Evolutionary conservation across 2,797 vertebrate species (phyloP).

Genomic region (Anguilla anguilla): DNA sequence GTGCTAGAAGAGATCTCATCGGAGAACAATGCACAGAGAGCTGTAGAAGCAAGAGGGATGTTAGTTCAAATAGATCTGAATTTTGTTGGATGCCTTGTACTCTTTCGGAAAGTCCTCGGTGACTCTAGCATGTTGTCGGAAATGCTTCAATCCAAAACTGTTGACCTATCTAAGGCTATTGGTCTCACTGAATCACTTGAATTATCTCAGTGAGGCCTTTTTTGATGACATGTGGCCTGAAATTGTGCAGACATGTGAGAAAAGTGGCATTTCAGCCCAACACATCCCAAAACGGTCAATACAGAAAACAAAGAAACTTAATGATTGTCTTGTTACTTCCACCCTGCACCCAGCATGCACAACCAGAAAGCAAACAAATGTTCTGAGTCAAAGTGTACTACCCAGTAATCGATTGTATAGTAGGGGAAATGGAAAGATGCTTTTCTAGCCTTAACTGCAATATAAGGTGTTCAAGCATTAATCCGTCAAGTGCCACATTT

Average conservation of each 20-base stretch:
- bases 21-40: constrained; percentile 28
- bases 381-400: constrained; percentile 34
- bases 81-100: constrained; percentile 9
- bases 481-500: constrained; percentile 22
- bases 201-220: constrained; percentile 19
- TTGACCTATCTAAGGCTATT: not conserved
- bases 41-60: constrained; percentile 5
- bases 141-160: not conserved
- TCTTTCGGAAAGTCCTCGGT: not conserved
- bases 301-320: no score
- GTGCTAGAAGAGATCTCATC: constrained; percentile 26
- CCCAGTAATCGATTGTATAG: constrained; percentile 36
- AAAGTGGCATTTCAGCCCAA: not conserved
- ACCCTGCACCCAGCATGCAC: constrained; percentile 23
- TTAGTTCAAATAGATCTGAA: constrained; percentile 15
- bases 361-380: constrained; percentile 37
- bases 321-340: no score
- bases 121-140: not conserved
- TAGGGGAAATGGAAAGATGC: constrained; percentile 36
- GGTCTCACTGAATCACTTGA: not conserved
- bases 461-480: constrained; percentile 33
- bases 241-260: not conserved
- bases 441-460: constrained; percentile 34
- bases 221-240: constrained; percentile 31
- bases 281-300: no score